Base-by-base conservation (phyloP, 2,888 invertebrate genomes). In the Reticulitermes lucifugus region DNA sequence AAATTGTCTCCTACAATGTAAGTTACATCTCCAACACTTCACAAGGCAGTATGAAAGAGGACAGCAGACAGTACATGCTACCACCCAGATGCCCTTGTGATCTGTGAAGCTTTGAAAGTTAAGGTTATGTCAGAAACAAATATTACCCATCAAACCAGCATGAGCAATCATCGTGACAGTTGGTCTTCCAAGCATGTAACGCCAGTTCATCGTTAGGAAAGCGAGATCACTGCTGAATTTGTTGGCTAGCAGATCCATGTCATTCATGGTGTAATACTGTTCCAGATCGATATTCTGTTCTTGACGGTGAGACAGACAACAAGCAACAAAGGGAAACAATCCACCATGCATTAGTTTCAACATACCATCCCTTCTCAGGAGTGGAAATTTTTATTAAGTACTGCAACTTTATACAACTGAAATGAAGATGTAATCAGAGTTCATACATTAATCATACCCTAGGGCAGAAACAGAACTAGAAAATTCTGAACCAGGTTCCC, bases 161-260 rank as follows among this genome's bases (percentile, higher is more conserved):
- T 96, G 96, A 90, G 96, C 96, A 91, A 97, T 95, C 92, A 98
- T 93, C 88, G 97, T 97, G 92, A 98, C 96, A 89, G 97, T 96
- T 88, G 99, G 99, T 89, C 99, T 94, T 90, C 99, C 99, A 91
- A 98, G 95, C 95, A 98, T 97, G 92, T 97, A 95, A 91, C 97
- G 97, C 99, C 99, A 99, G 92, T 96, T 97, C 94, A 96, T 97
- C 91, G 98, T 97, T 91, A 99, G 94, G 93, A 98, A 98, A 89
- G 97, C 96, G 91, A 99, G 94, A 93, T 98, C 98, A 89, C 96
- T 96, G 91, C 95, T 96, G 92, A 98, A 96, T 91, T 96, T 97
- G 93, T 98, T 97, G 90, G 97, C 96, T 92, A 98, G 95, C 91
- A 99, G 95, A 90, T 97, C 97, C 91, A 97, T 96, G 93, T 99